phyloP scores from a whole-genome alignment of 2,797 vertebrate genomes.

The Discoglossus pictus region DNA sequence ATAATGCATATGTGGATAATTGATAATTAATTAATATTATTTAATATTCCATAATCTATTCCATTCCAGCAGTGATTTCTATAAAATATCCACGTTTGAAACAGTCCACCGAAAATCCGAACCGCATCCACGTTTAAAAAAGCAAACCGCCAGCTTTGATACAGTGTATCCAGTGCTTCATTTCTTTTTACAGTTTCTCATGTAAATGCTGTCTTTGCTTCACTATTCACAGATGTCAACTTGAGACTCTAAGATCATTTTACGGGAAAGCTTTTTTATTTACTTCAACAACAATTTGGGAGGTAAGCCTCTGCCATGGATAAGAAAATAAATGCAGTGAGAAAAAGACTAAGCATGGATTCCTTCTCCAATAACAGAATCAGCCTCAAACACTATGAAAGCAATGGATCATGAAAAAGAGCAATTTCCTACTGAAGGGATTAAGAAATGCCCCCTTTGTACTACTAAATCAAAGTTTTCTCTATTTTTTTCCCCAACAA shows the following conservation, averaged over 20 bases:
- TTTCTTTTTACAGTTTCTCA: slow-evolving; percentile 54
- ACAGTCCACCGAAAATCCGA: too few species aligned
- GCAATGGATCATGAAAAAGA: slow-evolving; percentile 74
- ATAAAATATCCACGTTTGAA: too few species aligned
- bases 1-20: too few species aligned
- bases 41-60: too few species aligned
- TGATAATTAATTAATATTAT: too few species aligned
- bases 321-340: slow-evolving; percentile 55
- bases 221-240: slow-evolving; percentile 44
- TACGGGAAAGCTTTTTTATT: slow-evolving; percentile 47
- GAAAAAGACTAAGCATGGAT: slow-evolving; percentile 54
- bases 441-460: slow-evolving; percentile 72
- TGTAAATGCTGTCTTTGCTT: slow-evolving; percentile 54
- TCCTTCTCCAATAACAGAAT: slow-evolving; percentile 58
- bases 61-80: too few species aligned
- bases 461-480: slow-evolving; percentile 71
- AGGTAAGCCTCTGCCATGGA: slow-evolving; percentile 47
- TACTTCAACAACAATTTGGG: slow-evolving; percentile 59
- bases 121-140: slow-evolving; percentile 27
- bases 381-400: slow-evolving; percentile 65
- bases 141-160: slow-evolving; percentile 52
- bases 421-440: slow-evolving; percentile 74
- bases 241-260: slow-evolving; percentile 57
- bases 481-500: slow-evolving; percentile 55
- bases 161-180: slow-evolving; percentile 52